Evolutionary conservation across 2,797 vertebrate genomes (phyloP).

Genomic region (Rallus crepitans): DNA sequence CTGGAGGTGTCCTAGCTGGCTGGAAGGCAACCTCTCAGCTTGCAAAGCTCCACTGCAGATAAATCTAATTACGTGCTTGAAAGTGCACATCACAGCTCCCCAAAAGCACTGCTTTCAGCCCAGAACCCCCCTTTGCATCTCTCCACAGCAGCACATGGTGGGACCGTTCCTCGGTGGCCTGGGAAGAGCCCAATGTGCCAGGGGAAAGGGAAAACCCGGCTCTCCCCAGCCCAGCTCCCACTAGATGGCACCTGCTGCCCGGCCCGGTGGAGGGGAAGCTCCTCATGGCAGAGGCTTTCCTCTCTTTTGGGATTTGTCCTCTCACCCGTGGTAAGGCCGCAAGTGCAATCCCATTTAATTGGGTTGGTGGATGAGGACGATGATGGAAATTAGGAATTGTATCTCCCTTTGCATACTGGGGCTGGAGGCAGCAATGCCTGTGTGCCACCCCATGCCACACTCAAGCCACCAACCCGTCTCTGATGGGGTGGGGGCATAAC

Average conservation of each 20-base stretch:
- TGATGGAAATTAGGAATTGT: rapidly evolving
- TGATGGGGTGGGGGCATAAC: not conserved
- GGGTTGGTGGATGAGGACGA: not conserved
- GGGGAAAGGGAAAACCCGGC: rapidly evolving
- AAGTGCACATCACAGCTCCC: rapidly evolving
- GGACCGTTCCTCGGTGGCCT: not conserved
- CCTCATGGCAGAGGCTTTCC: not conserved
- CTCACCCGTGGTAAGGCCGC: not conserved
- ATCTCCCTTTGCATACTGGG: not conserved
- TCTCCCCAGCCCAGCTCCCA: not conserved
- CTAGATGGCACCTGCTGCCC: slow-evolving; percentile 30
- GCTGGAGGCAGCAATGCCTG: not conserved
- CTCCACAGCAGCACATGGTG: rapidly evolving
- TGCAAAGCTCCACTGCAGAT: not conserved
- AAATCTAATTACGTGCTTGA: not conserved
- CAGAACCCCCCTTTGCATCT: not conserved
- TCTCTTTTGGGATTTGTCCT: not conserved
- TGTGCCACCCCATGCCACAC: rapidly evolving
- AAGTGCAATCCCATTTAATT: not conserved
- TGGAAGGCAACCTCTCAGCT: not conserved
- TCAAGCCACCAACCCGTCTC: not conserved
- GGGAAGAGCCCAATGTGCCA: rapidly evolving
- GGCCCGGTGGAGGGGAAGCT: not conserved
- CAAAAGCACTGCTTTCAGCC: not conserved
- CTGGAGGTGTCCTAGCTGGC: not conserved